Percentiles rank a stretch among this genome's conserved stretches.
Conservation (phyloP, 2,888 invertebrate species). For the Ferrisia virgata region DNA sequence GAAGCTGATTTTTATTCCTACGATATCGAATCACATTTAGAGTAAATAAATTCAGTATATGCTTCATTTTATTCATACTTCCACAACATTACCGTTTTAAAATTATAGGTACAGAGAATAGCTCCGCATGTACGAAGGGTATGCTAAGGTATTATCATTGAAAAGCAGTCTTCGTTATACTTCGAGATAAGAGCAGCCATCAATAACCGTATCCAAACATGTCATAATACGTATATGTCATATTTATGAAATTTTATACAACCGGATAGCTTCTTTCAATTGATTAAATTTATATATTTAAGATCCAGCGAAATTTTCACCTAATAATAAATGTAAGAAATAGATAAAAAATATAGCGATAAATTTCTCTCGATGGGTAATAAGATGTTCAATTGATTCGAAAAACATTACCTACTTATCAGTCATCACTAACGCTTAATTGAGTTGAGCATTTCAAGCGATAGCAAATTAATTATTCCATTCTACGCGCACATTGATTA, state of each 20-base stretch:
- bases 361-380: neutral
- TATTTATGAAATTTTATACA: neutral
- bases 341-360: neutral
- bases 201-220: conserved; percentile 17
- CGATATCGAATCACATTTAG: neutral
- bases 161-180: conserved; percentile 27
- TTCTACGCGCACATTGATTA: too few relatives aligned
- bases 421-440: too few relatives aligned
- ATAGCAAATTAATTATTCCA: too few relatives aligned
- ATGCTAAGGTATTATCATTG: conserved; percentile 11
- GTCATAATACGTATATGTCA: conserved; percentile 27
- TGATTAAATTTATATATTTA: neutral
- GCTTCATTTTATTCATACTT: conserved; percentile 29
- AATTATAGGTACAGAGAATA: conserved; percentile 29
- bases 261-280: neutral
- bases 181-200: neutral
- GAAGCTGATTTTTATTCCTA: too few relatives aligned
- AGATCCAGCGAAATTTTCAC: neutral
- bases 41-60: neutral
- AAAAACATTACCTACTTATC: too few relatives aligned
- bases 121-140: neutral
- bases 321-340: neutral
- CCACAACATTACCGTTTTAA: conserved; percentile 27
- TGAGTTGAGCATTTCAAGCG: too few relatives aligned
- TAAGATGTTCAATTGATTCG: neutral